A percentile compares a stretch with the other conserved stretches of the same genome.
Evolutionary conservation across 2,113 vertebrate genomes (phyloP).

Genomic region (Gasterosteus aculeatus): DNA sequence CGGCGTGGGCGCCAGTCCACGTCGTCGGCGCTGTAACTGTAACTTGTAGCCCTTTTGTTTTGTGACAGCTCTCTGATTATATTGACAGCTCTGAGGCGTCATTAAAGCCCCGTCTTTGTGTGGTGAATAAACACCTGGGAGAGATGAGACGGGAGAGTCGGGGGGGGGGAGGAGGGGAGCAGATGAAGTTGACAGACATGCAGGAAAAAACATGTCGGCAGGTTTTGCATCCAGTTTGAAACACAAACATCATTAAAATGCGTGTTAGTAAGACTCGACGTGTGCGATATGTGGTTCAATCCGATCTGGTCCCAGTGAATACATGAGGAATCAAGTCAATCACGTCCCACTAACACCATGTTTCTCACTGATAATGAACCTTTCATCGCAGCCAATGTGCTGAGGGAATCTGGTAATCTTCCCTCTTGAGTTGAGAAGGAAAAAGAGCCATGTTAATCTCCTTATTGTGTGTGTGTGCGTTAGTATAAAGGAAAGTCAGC

Average conservation of each 20-base stretch:
- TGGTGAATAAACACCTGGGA: conserved; percentile 68
- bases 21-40: conserved; percentile 36
- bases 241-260: conserved; percentile 36
- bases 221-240: neutral
- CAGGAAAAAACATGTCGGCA: conserved; percentile 23
- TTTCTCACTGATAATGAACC: conserved; percentile 69
- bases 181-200: conserved; percentile 49
- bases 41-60: conserved; percentile 68
- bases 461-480: conserved; percentile 45
- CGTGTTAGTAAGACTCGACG: neutral
- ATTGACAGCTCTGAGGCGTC: conserved; percentile 64
- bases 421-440: conserved; percentile 65
- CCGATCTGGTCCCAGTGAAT: conserved; percentile 45
- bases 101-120: conserved; percentile 61
- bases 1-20: conserved; percentile 45
- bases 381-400: conserved; percentile 71
- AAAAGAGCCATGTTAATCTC: conserved; percentile 70
- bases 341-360: conserved; percentile 53
- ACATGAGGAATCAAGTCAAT: conserved; percentile 63
- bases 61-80: conserved; percentile 67
- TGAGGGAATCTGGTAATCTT: conserved; percentile 68
- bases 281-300: neutral
- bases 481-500: conserved; percentile 39
- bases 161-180: conserved; percentile 21
- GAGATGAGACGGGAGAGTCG: conserved; percentile 28